phyloP scores from a whole-genome alignment of 35 echinoderm and acorn worm species.

The Apostichopus parvimensis region DNA sequence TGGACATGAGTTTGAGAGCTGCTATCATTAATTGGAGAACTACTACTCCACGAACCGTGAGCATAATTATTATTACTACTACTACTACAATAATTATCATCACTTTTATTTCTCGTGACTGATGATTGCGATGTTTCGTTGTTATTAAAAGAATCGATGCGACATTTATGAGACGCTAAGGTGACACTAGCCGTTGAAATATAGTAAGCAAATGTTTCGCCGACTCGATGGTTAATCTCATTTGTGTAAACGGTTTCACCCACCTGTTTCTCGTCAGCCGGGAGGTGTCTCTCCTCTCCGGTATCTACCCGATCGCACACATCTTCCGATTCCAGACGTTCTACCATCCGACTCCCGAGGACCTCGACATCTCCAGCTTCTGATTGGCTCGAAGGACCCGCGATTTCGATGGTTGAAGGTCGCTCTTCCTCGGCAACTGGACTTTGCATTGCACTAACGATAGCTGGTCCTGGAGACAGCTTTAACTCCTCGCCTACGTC shows the following conservation, averaged over 20 bases:
- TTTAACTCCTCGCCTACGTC: not conserved
- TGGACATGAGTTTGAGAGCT: not conserved
- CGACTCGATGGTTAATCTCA: not conserved
- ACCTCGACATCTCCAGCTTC: not conserved
- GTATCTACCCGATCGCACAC: too few relatives aligned
- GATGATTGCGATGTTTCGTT: too few relatives aligned
- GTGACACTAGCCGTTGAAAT: not conserved
- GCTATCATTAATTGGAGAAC: not conserved
- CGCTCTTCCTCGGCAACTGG: not conserved
- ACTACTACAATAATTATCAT: not conserved
- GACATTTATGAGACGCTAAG: not conserved
- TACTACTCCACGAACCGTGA: not conserved
- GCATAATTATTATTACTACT: not conserved
- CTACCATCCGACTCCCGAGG: not conserved
- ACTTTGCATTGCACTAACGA: constrained; percentile 32
- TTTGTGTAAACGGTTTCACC: not conserved
- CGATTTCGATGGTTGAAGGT: not conserved
- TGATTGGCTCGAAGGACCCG: not conserved
- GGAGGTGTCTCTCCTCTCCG: not conserved
- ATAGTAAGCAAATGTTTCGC: constrained; percentile 1
- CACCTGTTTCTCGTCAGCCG: not conserved
- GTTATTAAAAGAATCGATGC: too few relatives aligned
- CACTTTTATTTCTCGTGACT: not conserved
- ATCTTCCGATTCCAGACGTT: constrained; percentile 1
- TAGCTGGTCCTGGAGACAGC: not conserved